phyloP scores from a whole-genome alignment of 2,888 invertebrate species.

The Slavum lentiscoides region DNA sequence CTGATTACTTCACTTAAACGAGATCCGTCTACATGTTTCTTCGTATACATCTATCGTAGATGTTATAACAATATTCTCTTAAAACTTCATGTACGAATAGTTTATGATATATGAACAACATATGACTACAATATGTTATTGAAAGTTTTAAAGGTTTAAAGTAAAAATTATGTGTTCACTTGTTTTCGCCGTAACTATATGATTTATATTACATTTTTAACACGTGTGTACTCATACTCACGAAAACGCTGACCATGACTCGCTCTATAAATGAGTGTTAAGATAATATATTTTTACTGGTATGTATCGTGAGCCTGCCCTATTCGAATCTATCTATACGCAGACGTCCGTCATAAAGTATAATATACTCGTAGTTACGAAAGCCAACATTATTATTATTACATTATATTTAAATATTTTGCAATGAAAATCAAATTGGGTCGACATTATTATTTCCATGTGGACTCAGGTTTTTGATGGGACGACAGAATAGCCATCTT shows the following conservation, averaged over 20 bases:
- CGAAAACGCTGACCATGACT: conserved; percentile 36
- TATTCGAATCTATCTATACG: neutral
- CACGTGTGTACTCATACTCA: neutral
- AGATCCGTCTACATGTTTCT: too few relatives aligned
- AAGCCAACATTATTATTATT: conserved; percentile 24
- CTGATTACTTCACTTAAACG: too few relatives aligned
- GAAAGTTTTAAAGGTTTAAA: neutral
- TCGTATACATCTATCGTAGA: neutral
- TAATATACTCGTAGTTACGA: conserved; percentile 21
- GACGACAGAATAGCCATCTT: conserved; percentile 4
- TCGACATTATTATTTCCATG: conserved; percentile 3
- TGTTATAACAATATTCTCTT: neutral
- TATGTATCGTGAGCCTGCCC: neutral
- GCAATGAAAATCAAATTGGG: conserved; percentile 1
- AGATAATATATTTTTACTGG: conserved; percentile 12
- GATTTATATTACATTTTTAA: neutral
- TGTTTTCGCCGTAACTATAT: neutral
- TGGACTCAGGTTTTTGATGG: neutral
- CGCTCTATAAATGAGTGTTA: conserved; percentile 25
- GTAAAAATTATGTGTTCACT: neutral
- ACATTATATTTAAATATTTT: neutral
- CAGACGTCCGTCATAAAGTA: conserved; percentile 35
- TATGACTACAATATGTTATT: too few relatives aligned
- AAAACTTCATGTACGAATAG: neutral
- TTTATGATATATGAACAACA: too few relatives aligned